Base-by-base conservation (phyloP, 2,888 invertebrate species). In the Aromia moschata region DNA sequence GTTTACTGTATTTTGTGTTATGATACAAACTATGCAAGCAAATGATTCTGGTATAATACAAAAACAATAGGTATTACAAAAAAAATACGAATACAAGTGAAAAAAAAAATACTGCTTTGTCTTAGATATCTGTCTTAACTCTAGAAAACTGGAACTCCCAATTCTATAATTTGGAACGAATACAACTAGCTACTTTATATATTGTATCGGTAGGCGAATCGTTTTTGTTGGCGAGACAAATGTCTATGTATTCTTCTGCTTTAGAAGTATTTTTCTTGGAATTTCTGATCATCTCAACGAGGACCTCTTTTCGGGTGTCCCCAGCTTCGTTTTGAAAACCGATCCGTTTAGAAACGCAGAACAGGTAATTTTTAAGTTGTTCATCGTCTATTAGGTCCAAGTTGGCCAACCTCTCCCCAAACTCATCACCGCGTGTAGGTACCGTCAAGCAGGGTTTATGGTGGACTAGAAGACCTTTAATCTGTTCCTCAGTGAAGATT, bases 321-420 rank as follows among this genome's bases (percentile, higher is more conserved):
- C 74, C 74, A 12, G 56, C 62, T 5, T 63, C 70, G 40, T 70
- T 70, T 45, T 67, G 62, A 70, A 73, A 70, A 7, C 70, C 67
- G 2, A 65, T 53, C 20, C 71, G 70, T 25, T 72, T 68, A 3
- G 63, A 49, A 4, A 72, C 40, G 53, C 73, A 73, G 2, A 66
- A 47, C 2, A 68, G 12, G 10, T 70, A 63, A 1, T 63, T 55
- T 37, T 70, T 71, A 10, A 70, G 38, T 58, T 67, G 67, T 14
- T 55, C 40, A 53, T 73, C 70, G 7, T 72, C 68, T n/a, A 46
- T 45, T 40, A 66, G 61, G 15, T 60, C 62, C 2, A 68, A 70
- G 2, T 52, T 51, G 1, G 56, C 49, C 3, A 67, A 58, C 37
- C 68, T 65, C 37, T 68, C 52, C 3, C 70, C 56, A 4, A 68